Evolutionary conservation across 1,140 invertebrate genomes (phyloP), one percentile per base, ranked within the genome.

Genomic region (Orchesella cincta): DNA sequence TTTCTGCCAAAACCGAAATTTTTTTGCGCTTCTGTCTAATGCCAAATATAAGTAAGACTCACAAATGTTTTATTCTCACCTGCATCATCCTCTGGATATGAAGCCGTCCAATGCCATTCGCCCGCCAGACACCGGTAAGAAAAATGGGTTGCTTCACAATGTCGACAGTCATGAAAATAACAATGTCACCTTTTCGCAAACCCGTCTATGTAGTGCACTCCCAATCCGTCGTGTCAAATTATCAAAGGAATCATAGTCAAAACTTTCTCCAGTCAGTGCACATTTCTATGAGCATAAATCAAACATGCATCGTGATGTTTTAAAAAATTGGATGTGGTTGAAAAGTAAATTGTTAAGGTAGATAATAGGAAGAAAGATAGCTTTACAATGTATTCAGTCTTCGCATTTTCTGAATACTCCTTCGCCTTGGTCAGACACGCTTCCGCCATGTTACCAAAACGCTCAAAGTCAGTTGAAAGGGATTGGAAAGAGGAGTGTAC

Each of bases 161-260:
- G 35, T 80, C 74, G 34, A 34, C 46, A 26, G 52, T 46, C 73
- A 76, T 76, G 39, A 78, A 81, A 36, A 81, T 35, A 0, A 80
- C 72, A 18, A 73, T 67, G 57, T 80, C 78, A 5, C 79, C 78
- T 39, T 75, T 78, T 72, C 78, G 67, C 35, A 81, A 62, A 3
- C 80, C 80, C 52, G 73, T 64, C 76, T 81, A 73, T 52, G 75
- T 29, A 81, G 51, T 0, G 62, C 33, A 74, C 80, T 81, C 1
- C 73, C 76, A 28, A 81, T 67, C n/a, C 64, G 76, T 51, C 70
- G n/a, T 2, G 75, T 77, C 8, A 71, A 23, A 14, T 52, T 18
- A 0, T 77, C 76, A 34, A 81, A 74, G 8, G 67, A 26, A 1
- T 28, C 57, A 67, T 20, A 75, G 8, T n/a, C 29, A n/a, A 31